Evolutionary conservation across 2,888 invertebrate genomes (phyloP), one percentile per base, ranked within the genome.

Genomic region (Calameuta idolon): DNA sequence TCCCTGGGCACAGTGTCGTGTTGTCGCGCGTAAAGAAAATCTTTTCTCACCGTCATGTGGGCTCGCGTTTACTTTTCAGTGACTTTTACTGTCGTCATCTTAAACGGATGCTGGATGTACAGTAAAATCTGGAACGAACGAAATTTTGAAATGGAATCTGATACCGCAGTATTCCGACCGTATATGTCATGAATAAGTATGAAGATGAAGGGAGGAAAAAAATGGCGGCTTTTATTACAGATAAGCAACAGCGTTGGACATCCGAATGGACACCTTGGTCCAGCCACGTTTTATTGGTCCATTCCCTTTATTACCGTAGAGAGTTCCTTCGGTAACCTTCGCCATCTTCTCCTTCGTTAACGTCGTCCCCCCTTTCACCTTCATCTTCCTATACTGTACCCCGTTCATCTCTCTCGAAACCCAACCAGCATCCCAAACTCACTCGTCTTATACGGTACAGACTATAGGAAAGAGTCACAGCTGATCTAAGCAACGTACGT

Each of bases 171-270:
- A 5, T 15, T 15, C 15, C 5, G 4, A 15, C 1, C 5, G 5
- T 40, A 5, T 40, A 15, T 15, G 15, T 40, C 15, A 40, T 5
- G 40, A 40, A 40, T 69, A 30, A 5, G 69, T 69, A 15, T 12
- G 15, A 31, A 69, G n/a, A 69, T 1, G 30, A 31, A 69, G 35
- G 73, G 69, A 40, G 73, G 69, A 77, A 74, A 81, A 76, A 35
- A 81, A 40, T 40, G 40, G 85, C 88, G 88, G 88, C 86, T 87
- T 86, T 88, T 88, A 88, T 88, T 88, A 88, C 86, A 87, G 87
- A 87, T 84, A 82, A 83, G 85, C 78, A 74, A 35, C 78, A 79
- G 69, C 83, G 83, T 87, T 83, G 85, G 86, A 88, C 87, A 85
- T 87, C 87, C 86, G 85, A 87, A 87, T 86, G 87, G 85, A 87